phyloP scores from a whole-genome alignment of 1,140 invertebrate species.

The Pissodes strobi region DNA sequence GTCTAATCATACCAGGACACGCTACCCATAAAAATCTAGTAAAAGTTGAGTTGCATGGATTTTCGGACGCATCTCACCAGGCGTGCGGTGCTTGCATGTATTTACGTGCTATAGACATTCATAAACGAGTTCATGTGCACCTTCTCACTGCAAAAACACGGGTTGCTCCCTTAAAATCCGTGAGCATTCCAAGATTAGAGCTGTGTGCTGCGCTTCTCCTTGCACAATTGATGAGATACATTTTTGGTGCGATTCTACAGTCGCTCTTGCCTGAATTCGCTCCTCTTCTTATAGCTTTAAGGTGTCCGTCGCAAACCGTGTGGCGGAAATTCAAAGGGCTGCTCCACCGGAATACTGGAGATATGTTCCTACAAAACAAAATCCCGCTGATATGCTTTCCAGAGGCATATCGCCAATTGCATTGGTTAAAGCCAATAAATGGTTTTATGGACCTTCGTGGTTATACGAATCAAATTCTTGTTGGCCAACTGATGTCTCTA shows the following conservation, averaged over 20 bases:
- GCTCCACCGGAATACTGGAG: too few species aligned
- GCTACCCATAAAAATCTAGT: background rate
- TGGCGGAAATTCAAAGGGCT: slow-evolving; percentile 50
- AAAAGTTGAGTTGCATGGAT: too few species aligned
- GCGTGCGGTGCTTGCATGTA: slow-evolving; percentile 50
- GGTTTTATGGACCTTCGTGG: slow-evolving; percentile 49
- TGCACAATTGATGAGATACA: slow-evolving; percentile 24
- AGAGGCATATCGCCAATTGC: slow-evolving; percentile 46
- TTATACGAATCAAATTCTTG: slow-evolving; percentile 21
- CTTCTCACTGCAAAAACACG: slow-evolving; percentile 49
- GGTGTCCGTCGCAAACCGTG: slow-evolving; percentile 51
- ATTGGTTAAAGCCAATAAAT: slow-evolving; percentile 43
- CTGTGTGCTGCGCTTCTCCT: slow-evolving; percentile 48
- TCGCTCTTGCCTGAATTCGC: slow-evolving; percentile 41
- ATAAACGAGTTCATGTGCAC: slow-evolving; percentile 25
- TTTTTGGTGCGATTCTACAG: slow-evolving; percentile 56
- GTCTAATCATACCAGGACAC: background rate
- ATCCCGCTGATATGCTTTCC: slow-evolving; percentile 57
- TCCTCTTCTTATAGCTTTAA: slow-evolving; percentile 36
- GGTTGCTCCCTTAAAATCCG: slow-evolving; percentile 49
- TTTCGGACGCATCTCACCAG: slow-evolving; percentile 52
- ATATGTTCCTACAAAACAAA: slow-evolving; percentile 49
- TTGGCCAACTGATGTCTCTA: slow-evolving; percentile 17
- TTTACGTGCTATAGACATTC: slow-evolving; percentile 35
- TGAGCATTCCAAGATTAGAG: slow-evolving; percentile 49